Base-by-base conservation (phyloP, 2,888 invertebrate genomes). In the Limnephilus rhombicus region DNA sequence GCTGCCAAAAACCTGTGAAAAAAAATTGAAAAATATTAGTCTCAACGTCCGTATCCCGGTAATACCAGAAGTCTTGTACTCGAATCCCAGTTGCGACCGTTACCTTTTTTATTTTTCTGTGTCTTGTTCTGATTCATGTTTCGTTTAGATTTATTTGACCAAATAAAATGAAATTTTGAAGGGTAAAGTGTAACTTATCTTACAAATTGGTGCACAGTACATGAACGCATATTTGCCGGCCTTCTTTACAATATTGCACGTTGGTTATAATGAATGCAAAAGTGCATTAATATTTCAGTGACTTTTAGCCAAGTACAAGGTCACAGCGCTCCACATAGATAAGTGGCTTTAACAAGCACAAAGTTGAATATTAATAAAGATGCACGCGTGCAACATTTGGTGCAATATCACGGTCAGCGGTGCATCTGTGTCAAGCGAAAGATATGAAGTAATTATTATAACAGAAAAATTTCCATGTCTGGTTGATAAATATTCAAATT, bases 271-370 rank as follows among this genome's bases (percentile, higher is more conserved):
- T 18, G 18, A 5, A 18, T 68, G 68, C 68, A 68, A 68, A 24
- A 24, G n/a, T 68, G 68, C 24, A n/a, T 68, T 68, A 24, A 68
- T 68, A 68, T 68, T 68, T 86, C 37, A 7, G 37, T 41, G 68
- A 53, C 88, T 53, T 88, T 87, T 80, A 34, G 45, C 68, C 82
- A 85, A 83, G 85, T 90, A 85, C 90, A 91, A 88, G 91, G 80
- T 91, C 87, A 53, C 49, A 80, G 45, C 34, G 87, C 15, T 88
- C 91, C 88, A 82, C 5, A 29, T 90, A 90, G 90, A 90, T 90
- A 85, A 68, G 29, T 4, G 49, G 49, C 34, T 68, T 68, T 68
- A 68, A 68, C 68, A 68, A 68, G 68, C 24, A 68, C 68, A 34
- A 37, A 45, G 45, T 86, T 88, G 13, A 68, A 68, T 88, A 29